phyloP scores from a whole-genome alignment of 37 sponge, comb jelly and placozoan species.

The Eunapius fragilis region DNA sequence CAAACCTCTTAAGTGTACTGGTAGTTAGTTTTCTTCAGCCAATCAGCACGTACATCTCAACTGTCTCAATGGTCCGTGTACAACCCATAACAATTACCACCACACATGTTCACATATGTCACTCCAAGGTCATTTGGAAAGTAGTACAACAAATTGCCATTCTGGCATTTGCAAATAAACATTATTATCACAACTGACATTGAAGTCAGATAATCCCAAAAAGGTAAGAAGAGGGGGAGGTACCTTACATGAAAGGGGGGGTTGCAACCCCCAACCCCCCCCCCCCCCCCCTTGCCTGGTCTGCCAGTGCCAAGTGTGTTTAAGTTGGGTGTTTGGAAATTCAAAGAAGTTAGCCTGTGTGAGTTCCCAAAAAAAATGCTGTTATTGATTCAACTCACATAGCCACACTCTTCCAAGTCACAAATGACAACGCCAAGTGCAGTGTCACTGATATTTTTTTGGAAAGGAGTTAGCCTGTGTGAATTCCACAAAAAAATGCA shows the following conservation, averaged over 20 bases:
- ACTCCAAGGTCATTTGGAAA: not conserved
- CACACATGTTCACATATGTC: not conserved
- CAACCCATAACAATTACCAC: not conserved
- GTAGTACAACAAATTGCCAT: not conserved
- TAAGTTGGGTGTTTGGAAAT: not conserved
- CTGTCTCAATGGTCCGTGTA: not conserved
- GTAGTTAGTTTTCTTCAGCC: no score
- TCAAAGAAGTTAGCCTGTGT: not conserved
- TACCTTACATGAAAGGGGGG: no score
- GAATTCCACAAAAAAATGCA: not conserved
- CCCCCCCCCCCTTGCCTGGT: no score
- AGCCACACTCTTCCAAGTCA: not conserved
- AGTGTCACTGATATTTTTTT: not conserved
- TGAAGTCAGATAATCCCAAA: not conserved
- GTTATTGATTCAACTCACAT: not conserved
- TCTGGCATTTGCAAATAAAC: not conserved
- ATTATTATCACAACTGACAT: not conserved
- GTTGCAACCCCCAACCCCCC: no score
- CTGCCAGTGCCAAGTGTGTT: not conserved
- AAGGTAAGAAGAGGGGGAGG: no score
- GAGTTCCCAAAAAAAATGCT: not conserved
- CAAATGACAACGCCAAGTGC: not conserved
- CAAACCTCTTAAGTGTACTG: no score
- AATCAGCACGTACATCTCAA: no score
- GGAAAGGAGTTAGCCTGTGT: not conserved